Evolutionary conservation across 2,113 vertebrate genomes (phyloP), one percentile per base, ranked within the genome.

Genomic region (Hylia prasina): DNA sequence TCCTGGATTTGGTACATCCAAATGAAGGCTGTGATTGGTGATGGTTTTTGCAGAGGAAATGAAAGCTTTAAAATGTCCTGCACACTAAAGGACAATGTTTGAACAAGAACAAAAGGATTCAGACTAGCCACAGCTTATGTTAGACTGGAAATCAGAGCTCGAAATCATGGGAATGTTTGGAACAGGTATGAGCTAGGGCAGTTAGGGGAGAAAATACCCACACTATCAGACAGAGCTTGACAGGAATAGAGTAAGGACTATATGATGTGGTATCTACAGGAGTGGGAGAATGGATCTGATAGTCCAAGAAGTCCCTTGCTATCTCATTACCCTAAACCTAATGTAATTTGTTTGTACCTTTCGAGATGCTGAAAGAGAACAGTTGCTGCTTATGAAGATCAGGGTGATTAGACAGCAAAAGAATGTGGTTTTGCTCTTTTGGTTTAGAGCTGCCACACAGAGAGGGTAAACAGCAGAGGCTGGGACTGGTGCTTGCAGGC

Each of bases 401-500:
- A 48, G 42, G 75, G 82, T 57, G 90, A 90, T 58, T 35, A 87
- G 71, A 90, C 54, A 90, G 88, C 85, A 90, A 72, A 90, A 82
- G 53, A 94, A 93, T 77, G 85, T 50, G 94, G 82, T 61, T 90
- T 94, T 82, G 40, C 31, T 95, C 61, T 94, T 94, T 93, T 80
- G 82, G 35, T 75, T 90, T 44, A 72, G 65, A 89, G 90, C 57
- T 92, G 70, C 79, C 61, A 33, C 73, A 76, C 48, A 21, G 77
- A 82, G 70, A 80, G 13, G 31, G 25, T 48, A 77, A 90, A 88
- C 61, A 85, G 94, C 65, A 87, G 51, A 58, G 65, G 69, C 73
- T 85, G 84, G 40, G 77, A 65, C 61, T 79, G 47, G 51, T 1
- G 4, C 73, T 85, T 51, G 51, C 39, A 64, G 84, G 66, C 48